Evolutionary conservation across 1,140 invertebrate species (phyloP).

Genomic region (Oreohelix idahoensis): DNA sequence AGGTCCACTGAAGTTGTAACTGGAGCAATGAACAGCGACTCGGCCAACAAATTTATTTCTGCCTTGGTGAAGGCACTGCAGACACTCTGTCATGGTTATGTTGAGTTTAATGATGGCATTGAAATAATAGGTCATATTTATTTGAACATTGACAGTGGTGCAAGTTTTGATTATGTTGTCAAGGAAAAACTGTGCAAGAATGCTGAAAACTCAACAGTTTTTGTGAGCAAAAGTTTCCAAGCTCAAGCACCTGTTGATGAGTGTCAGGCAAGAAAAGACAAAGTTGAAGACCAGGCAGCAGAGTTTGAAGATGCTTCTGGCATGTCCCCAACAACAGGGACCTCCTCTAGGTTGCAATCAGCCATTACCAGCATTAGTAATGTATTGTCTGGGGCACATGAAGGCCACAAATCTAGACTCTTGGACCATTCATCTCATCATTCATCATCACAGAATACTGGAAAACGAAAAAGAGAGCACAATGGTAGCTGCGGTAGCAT

Average conservation of each 20-base stretch:
- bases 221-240: slow-evolving; percentile 52
- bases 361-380: slow-evolving; percentile 46
- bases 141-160: slow-evolving; percentile 48
- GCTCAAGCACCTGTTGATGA: slow-evolving; percentile 42
- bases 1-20: not conserved
- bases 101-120: slow-evolving; percentile 50
- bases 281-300: slow-evolving; percentile 19
- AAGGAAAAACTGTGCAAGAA: slow-evolving; percentile 53
- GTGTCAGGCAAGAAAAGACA: slow-evolving; percentile 25
- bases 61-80: slow-evolving; percentile 50
- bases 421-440: slow-evolving; percentile 34
- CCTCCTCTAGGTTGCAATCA: slow-evolving; percentile 15
- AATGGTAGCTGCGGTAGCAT: slow-evolving; percentile 17
- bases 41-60: slow-evolving; percentile 46
- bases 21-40: slow-evolving; percentile 45
- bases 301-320: slow-evolving; percentile 15
- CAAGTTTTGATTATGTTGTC: slow-evolving; percentile 49
- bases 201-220: slow-evolving; percentile 47
- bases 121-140: slow-evolving; percentile 56
- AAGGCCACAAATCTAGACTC: slow-evolving; percentile 16
- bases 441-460: slow-evolving; percentile 34
- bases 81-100: slow-evolving; percentile 51
- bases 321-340: slow-evolving; percentile 22
- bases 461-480: slow-evolving; percentile 42
- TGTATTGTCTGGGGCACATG: slow-evolving; percentile 34